These are phyloP conservation scores for Gisinianus flammeolus DNA, from an alignment of 2,888 invertebrate genomes.

Conservation along the genomic window DNA sequence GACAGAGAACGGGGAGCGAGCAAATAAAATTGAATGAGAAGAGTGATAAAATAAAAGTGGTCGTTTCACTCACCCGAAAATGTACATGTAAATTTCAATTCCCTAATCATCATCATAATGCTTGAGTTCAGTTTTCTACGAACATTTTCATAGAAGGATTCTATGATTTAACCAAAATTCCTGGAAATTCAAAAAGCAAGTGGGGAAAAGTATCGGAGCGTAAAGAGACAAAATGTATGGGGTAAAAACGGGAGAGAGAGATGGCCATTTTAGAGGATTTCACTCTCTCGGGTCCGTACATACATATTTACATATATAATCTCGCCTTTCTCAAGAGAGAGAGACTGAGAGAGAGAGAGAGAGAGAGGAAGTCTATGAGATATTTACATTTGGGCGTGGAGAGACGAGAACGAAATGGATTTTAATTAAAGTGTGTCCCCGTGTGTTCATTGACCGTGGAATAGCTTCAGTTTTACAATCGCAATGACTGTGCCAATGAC, in stretches of 20 bases:
- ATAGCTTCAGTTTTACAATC: background rate
- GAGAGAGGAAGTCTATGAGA: no score
- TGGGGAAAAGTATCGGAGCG: no score
- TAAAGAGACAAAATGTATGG: background rate
- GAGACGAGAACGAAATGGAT: slow-evolving; percentile 9
- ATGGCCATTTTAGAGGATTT: no score
- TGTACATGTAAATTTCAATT: background rate
- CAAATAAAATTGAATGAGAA: background rate
- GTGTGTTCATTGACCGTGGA: background rate
- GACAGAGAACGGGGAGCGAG: background rate
- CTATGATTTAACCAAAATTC: no score
- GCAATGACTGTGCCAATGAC: slow-evolving; percentile 13
- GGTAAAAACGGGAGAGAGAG: no score
- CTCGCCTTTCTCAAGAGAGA: no score
- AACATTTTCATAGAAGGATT: no score
- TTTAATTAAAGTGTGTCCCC: slow-evolving; percentile 18
- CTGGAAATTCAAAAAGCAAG: no score
- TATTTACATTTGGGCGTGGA: background rate
- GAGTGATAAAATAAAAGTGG: slow-evolving; percentile 40
- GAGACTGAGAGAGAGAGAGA: no score
- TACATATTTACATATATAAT: no score
- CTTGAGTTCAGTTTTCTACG: no score
- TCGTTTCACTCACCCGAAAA: slow-evolving; percentile 22
- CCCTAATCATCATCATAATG: background rate
- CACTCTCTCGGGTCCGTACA: no score